Base-by-base conservation (phyloP, 1,140 invertebrate genomes). In the Drosophila melanica region DNA sequence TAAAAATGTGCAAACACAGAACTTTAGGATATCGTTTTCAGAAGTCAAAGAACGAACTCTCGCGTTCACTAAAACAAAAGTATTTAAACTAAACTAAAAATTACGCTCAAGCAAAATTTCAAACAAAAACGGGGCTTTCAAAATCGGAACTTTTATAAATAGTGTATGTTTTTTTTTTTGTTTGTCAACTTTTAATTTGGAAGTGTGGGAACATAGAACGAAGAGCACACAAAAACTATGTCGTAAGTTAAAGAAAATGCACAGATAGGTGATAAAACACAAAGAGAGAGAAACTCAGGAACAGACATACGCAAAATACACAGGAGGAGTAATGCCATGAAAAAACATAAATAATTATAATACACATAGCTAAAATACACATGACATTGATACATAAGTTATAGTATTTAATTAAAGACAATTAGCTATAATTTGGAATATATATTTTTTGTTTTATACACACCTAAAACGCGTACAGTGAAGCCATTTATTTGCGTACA, bases 401-500 rank as follows among this genome's bases (percentile, higher is more conserved):
- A 68, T 48, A 16, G 7, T 55, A 23, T 53, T 59, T 53, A 47
- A 12, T 58, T 60, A 73, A 59, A 18, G 41, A 68, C 55, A 68
- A 57, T 69, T 42, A 69, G 47, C 58, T 18, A 18, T 64, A 67
- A 70, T 70, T 77, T 76, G 27, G 65, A 53, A 71, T 70, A 68
- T 66, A 59, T 59, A 35, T 72, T 74, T 44, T 66, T 33, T 63
- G 73, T 68, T 87, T 69, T 68, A 86, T 86, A 86, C 81, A 86
- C 82, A 86, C 81, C 81, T 86, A 86, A 73, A 86, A 79, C 81
- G 82, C 70, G 67, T 64, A 87, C 74, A 79, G 70, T 70, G 76
- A 86, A 87, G 81, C 75, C 81, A 68, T 81, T 75, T 73, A 20
- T 68, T 69, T 41, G 65, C 50, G 64, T 55, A 79, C 66, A 62